Evolutionary conservation across 53 echinoderm and acorn worm genomes (phyloP).

Genomic region (Arbacia lixula): DNA sequence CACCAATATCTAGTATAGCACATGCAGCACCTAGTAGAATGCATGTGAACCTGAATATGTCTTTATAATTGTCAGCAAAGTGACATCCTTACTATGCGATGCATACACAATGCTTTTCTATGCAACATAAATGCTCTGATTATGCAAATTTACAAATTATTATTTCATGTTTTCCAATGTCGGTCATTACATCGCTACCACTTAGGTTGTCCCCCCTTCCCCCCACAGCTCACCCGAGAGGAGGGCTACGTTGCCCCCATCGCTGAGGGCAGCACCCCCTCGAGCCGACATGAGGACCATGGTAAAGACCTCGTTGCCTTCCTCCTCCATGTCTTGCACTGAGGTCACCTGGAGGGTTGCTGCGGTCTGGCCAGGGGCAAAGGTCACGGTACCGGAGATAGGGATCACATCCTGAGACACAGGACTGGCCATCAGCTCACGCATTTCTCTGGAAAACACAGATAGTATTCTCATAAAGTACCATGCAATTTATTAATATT

Average conservation of each 20-base stretch:
- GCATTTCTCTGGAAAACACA: constrained; percentile 77
- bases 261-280: constrained; percentile 63
- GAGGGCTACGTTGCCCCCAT: constrained; percentile 40
- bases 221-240: constrained; percentile 1
- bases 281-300: constrained; percentile 56
- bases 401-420: constrained; percentile 75
- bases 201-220: neutral
- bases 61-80: too few species aligned
- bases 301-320: constrained; percentile 73
- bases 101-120: too few species aligned
- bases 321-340: constrained; percentile 61
- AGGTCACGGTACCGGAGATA: constrained; percentile 75
- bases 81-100: too few species aligned
- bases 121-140: too few species aligned
- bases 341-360: constrained; percentile 39
- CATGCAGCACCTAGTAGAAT: too few species aligned
- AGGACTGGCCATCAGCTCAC: constrained; percentile 77
- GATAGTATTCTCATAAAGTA: too few species aligned
- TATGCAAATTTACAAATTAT: too few species aligned
- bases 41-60: too few species aligned
- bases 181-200: too few species aligned
- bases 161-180: too few species aligned
- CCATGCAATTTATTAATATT: neutral
- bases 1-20: too few species aligned
- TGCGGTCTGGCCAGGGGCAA: constrained; percentile 29